Evolutionary conservation across 1,140 invertebrate genomes (phyloP).

Genomic region (Chrysomallon squamiferum): DNA sequence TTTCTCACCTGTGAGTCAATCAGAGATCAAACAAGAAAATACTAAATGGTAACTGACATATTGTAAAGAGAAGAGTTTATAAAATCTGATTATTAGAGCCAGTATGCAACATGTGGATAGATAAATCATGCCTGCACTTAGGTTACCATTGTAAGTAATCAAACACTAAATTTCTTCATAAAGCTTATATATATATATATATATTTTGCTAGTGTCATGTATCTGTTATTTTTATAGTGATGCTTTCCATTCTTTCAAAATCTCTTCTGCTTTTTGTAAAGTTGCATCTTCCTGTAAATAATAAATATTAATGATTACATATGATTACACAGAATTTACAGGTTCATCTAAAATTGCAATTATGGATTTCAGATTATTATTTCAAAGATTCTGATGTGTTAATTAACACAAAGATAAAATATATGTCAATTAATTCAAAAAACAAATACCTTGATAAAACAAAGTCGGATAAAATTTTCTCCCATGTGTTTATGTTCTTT

Average conservation of each 20-base stretch:
- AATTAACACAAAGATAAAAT: neutral
- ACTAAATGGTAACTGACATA: too few species aligned
- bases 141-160: too few species aligned
- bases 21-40: too few species aligned
- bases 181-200: too few species aligned
- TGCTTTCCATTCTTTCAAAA: conserved; percentile 47
- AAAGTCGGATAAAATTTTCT: conserved; percentile 86
- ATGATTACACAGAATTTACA: neutral
- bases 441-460: conserved; percentile 82
- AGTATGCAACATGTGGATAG: too few species aligned
- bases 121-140: too few species aligned
- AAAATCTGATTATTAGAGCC: too few species aligned
- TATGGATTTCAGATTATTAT: neutral
- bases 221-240: conserved; percentile 12
- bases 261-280: conserved; percentile 38
- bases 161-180: too few species aligned
- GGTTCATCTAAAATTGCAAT: neutral
- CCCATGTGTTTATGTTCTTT: conserved; percentile 81
- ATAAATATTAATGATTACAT: neutral
- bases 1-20: too few species aligned
- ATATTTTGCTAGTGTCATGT: too few species aligned
- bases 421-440: neutral
- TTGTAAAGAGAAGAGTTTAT: too few species aligned
- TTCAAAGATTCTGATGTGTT: neutral
- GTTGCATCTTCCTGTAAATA: conserved; percentile 48